phyloP scores from a whole-genome alignment of 2,888 invertebrate genomes.

The Cataglyphis albicans region DNA sequence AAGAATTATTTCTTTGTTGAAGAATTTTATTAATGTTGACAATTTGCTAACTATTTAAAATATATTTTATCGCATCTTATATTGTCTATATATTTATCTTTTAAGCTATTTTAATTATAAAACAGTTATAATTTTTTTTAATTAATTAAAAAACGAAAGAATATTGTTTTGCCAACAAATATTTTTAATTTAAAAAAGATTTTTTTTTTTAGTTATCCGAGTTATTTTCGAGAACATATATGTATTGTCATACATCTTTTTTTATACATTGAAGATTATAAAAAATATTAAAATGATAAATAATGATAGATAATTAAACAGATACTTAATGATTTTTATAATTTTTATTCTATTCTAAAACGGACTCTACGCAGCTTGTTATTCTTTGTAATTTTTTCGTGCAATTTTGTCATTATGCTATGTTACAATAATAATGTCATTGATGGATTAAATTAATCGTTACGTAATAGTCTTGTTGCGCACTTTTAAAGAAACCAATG shows the following conservation, averaged over 20 bases:
- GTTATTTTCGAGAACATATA: background rate
- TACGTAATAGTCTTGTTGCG: constrained; percentile 6
- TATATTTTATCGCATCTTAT: too few species aligned
- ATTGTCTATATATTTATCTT: too few species aligned
- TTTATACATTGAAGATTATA: background rate
- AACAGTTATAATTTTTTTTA: background rate
- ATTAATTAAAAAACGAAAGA: background rate
- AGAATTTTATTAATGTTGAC: background rate
- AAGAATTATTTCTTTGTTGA: background rate
- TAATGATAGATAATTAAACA: too few species aligned
- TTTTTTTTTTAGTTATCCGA: background rate
- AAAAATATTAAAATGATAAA: background rate
- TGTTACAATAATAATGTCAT: constrained; percentile 9
- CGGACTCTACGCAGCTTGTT: background rate
- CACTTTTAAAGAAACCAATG: constrained; percentile 16
- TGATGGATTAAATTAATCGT: constrained; percentile 30
- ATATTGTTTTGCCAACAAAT: background rate
- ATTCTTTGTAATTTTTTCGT: background rate
- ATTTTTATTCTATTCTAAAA: background rate
- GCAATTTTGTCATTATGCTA: background rate
- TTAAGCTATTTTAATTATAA: background rate
- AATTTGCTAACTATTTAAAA: background rate
- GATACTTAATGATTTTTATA: background rate
- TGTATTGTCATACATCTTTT: background rate
- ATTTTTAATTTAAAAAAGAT: background rate